Conservation (phyloP, 2,797 vertebrate species). For the Fratercula arctica region DNA sequence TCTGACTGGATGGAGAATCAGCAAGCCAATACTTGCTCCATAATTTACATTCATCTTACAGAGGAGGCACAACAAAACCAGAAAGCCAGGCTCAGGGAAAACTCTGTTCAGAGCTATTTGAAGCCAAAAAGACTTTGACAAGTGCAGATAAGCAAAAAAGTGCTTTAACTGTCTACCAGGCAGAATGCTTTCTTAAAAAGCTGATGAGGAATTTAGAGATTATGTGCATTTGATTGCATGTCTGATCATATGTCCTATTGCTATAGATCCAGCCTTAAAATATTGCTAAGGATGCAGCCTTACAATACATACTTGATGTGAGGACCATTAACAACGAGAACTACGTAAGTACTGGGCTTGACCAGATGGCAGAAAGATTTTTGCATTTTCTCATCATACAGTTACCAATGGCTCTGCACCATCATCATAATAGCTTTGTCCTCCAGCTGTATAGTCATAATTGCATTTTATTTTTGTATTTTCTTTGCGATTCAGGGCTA, state of each 20-base stretch:
- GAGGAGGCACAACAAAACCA: neutral
- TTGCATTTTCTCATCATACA: constrained; percentile 33
- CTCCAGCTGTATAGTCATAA: constrained; percentile 47
- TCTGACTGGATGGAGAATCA: neutral
- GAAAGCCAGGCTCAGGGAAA: neutral
- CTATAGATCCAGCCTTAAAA: constrained; percentile 24
- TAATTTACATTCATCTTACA: neutral
- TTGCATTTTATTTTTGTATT: constrained; percentile 56
- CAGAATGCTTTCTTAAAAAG: neutral
- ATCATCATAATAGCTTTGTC: constrained; percentile 58
- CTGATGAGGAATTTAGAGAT: neutral
- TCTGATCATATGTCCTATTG: neutral
- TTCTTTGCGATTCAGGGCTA: neutral
- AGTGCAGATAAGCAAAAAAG: neutral
- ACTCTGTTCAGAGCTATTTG: neutral
- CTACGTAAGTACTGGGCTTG: neutral
- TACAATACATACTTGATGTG: neutral
- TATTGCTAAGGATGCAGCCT: constrained; percentile 8
- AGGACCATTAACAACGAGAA: constrained; percentile 20
- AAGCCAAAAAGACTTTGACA: neutral
- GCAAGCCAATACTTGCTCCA: neutral
- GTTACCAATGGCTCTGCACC: constrained; percentile 15
- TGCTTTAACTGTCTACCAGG: neutral
- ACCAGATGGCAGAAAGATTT: constrained; percentile 48
- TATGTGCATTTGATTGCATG: neutral